Conservation (phyloP, 2,113 vertebrate species). For the Dascyllus trimaculatus region DNA sequence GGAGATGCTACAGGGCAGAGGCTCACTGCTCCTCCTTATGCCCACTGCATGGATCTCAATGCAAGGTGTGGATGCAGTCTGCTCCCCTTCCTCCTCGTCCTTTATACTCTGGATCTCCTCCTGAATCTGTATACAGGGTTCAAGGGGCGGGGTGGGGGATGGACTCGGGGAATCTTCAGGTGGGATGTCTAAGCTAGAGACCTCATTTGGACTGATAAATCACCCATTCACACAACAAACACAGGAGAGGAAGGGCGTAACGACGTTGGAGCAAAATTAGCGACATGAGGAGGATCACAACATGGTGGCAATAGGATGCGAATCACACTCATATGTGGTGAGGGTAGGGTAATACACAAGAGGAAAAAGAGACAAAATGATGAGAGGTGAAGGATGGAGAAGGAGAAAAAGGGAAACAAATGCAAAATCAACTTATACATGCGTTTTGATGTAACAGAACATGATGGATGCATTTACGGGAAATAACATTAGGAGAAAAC, state of each 20-base stretch:
- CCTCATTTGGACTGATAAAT: constrained; percentile 54
- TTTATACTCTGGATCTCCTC: constrained; percentile 29
- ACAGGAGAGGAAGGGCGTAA: neutral
- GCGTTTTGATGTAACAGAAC: constrained; percentile 8
- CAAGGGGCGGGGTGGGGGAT: constrained; percentile 12
- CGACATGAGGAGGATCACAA: neutral
- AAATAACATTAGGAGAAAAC: constrained; percentile 16
- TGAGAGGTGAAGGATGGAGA: constrained; percentile 10
- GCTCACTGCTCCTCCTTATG: constrained; percentile 70
- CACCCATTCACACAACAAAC: constrained; percentile 22
- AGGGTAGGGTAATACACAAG: neutral
- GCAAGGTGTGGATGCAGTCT: constrained; percentile 22
- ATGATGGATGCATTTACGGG: constrained; percentile 3
- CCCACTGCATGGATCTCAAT: constrained; percentile 36
- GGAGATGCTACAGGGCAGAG: constrained; percentile 46
- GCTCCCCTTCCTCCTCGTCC: constrained; percentile 41
- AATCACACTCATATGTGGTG: neutral
- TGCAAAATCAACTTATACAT: constrained; percentile 30
- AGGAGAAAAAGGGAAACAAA: constrained; percentile 41
- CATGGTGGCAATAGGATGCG: neutral
- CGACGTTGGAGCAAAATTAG: constrained; percentile 10
- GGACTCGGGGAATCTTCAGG: constrained; percentile 24
- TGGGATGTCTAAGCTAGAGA: constrained; percentile 57
- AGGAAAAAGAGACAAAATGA: neutral
- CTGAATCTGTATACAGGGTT: constrained; percentile 56